phyloP scores from a whole-genome alignment of 2,888 invertebrate genomes.

The Phasia obesa region DNA sequence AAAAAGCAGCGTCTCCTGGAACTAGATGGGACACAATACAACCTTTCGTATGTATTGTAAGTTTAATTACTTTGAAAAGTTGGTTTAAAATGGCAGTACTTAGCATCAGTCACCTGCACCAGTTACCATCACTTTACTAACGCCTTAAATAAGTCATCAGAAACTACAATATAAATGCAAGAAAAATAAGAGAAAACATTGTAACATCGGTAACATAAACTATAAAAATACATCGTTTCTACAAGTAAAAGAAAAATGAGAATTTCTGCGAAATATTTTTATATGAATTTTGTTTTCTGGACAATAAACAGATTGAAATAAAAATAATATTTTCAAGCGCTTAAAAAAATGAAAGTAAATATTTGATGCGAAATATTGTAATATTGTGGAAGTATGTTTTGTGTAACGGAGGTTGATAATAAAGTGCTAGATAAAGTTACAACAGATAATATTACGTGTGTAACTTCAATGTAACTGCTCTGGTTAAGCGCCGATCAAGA shows the following conservation, averaged over 20 bases:
- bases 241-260: not conserved
- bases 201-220: not conserved
- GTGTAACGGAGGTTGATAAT: conserved; percentile 3
- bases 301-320: not conserved
- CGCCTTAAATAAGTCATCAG: too few relatives aligned
- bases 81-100: too few relatives aligned
- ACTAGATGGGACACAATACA: too few relatives aligned
- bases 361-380: conserved; percentile 5
- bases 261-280: not conserved
- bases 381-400: not conserved
- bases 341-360: conserved; percentile 51
- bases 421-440: too few relatives aligned
- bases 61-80: too few relatives aligned
- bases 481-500: too few relatives aligned
- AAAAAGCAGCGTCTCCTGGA: too few relatives aligned
- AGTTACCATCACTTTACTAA: too few relatives aligned
- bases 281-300: not conserved
- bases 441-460: too few relatives aligned
- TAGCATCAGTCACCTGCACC: too few relatives aligned
- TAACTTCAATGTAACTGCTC: too few relatives aligned
- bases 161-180: not conserved
- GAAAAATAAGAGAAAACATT: not conserved
- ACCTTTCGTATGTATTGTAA: too few relatives aligned
- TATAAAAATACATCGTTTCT: not conserved
- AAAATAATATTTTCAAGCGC: conserved; percentile 38